These are phyloP conservation scores for Drosophila lacertosa DNA, from an alignment of 1,140 invertebrate genomes.

Conservation along the genomic window DNA sequence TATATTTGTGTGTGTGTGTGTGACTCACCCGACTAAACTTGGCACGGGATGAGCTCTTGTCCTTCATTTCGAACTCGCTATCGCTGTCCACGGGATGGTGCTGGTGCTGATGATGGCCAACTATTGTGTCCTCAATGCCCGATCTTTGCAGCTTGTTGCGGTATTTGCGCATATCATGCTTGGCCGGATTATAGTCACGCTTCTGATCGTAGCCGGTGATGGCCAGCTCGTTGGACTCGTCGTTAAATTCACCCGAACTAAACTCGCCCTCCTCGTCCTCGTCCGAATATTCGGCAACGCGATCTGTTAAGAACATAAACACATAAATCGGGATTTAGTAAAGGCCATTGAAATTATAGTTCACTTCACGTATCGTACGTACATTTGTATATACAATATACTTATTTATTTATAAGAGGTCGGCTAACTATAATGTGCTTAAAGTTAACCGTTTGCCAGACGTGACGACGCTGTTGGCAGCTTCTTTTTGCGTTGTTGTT, in stretches of 20 bases:
- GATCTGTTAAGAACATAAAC: constrained; percentile 84
- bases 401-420: background rate
- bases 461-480: constrained; percentile 36
- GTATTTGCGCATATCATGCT: constrained; percentile 84
- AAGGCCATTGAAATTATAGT: background rate
- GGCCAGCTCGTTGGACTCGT: constrained; percentile 85
- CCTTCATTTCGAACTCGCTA: constrained; percentile 86
- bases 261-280: constrained; percentile 89
- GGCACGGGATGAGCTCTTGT: constrained; percentile 83
- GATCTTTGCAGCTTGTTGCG: constrained; percentile 83
- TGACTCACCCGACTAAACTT: constrained; percentile 84
- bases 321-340: background rate
- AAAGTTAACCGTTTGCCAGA: constrained; percentile 10
- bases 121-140: constrained; percentile 76
- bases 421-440: constrained; percentile 3
- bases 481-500: constrained; percentile 45
- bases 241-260: constrained; percentile 88
- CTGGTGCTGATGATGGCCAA: constrained; percentile 72
- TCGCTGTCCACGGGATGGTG: constrained; percentile 82
- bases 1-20: background rate
- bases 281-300: constrained; percentile 87
- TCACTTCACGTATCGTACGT: constrained; percentile 14
- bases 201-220: constrained; percentile 80
- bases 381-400: constrained; percentile 7
- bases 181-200: constrained; percentile 79